phyloP scores from a whole-genome alignment of 2,888 invertebrate genomes.

The Rotaria macrura region DNA sequence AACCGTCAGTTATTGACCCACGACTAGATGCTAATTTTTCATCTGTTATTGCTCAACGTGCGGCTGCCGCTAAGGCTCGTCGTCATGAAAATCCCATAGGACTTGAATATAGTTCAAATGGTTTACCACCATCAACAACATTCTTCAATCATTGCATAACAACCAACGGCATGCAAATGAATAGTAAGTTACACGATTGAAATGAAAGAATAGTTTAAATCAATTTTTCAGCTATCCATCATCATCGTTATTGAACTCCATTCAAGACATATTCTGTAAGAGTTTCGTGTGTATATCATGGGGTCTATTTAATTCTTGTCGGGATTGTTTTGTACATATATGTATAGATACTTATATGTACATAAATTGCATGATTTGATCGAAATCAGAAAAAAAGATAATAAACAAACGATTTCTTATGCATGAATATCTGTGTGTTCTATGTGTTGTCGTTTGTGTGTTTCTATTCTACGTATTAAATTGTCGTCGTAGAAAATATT shows the following conservation, averaged over 20 bases:
- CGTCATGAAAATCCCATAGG: constrained; percentile 19
- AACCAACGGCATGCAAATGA: background rate
- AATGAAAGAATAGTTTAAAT: background rate
- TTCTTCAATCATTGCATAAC: background rate
- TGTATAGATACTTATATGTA: too few species aligned
- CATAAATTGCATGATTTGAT: background rate
- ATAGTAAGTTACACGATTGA: background rate
- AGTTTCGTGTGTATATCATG: background rate
- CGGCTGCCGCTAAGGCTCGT: constrained; percentile 29
- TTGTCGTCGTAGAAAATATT: background rate
- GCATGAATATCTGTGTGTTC: background rate
- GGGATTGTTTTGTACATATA: background rate
- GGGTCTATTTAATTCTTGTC: background rate
- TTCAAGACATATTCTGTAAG: background rate
- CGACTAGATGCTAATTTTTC: constrained; percentile 25
- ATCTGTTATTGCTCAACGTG: constrained; percentile 28
- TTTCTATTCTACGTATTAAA: background rate
- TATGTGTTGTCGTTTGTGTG: background rate
- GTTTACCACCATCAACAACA: background rate
- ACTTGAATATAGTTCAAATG: background rate
- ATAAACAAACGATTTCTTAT: background rate
- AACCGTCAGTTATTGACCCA: background rate
- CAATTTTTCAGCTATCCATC: background rate
- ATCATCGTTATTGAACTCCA: background rate
- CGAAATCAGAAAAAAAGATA: background rate